A percentile compares a stretch with the other conserved stretches of the same genome.
Conservation (phyloP, 2,888 invertebrate species). For the Strigamia maritima region DNA sequence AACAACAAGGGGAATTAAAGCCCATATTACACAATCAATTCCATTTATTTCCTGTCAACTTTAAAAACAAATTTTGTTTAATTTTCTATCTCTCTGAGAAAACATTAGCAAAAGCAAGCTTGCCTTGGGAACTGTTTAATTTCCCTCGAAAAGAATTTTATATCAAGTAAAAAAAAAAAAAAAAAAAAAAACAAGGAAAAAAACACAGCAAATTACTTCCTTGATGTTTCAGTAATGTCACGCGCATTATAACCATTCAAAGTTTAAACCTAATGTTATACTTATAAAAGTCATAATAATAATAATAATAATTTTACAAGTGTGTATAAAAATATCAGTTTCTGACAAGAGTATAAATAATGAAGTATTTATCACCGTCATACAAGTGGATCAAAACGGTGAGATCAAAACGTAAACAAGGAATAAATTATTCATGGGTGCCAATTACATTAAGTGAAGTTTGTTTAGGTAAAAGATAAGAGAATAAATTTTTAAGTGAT, state of each 20-base stretch:
- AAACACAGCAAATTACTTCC: conserved; percentile 4
- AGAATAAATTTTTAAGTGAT: neutral
- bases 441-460: conserved; percentile 29
- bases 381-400: conserved; percentile 5
- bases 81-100: conserved; percentile 25
- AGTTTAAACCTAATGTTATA: neutral
- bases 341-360: neutral
- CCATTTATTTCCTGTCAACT: conserved; percentile 32
- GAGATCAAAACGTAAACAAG: conserved; percentile 29
- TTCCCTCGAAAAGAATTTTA: neutral
- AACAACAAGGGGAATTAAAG: conserved; percentile 30
- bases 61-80: conserved; percentile 32
- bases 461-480: neutral
- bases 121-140: conserved; percentile 32
- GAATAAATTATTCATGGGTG: neutral
- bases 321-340: neutral
- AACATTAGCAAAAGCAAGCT: conserved; percentile 24
- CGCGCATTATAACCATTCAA: neutral
- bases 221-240: conserved; percentile 4
- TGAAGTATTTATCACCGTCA: neutral
- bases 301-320: neutral
- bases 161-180: neutral
- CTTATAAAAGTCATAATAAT: neutral
- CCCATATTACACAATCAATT: conserved; percentile 30
- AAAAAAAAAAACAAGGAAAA: neutral